A percentile compares a stretch with the other conserved stretches of the same genome.
phyloP scores from a whole-genome alignment of 2,113 vertebrate species.

The human region DNA sequence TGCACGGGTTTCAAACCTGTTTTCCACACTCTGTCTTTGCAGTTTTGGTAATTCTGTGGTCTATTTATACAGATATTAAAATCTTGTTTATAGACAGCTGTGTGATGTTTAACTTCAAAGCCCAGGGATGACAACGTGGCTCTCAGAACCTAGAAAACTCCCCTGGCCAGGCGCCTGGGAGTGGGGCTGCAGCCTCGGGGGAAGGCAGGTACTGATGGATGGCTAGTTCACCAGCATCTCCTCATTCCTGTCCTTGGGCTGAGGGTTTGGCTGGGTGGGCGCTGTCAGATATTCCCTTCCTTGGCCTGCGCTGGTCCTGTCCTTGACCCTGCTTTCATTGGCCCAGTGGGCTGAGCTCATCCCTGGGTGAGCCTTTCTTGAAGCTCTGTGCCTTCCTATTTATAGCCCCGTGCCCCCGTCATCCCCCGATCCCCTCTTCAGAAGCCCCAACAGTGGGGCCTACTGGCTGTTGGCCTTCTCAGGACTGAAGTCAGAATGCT shows the following conservation, averaged over 20 bases:
- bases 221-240: not conserved
- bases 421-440: not conserved
- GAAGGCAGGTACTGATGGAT: fast-evolving
- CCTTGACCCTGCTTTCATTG: fast-evolving
- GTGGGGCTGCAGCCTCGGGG: not conserved
- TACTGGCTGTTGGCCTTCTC: not conserved
- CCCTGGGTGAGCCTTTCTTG: not conserved
- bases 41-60: constrained; percentile 85
- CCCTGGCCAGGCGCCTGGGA: not conserved
- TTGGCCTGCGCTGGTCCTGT: not conserved
- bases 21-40: constrained; percentile 80
- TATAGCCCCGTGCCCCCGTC: not conserved
- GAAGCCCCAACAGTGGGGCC: not conserved
- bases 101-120: not conserved
- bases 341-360: not conserved
- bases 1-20: not conserved
- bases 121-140: not conserved
- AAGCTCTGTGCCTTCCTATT: not conserved
- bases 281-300: not conserved
- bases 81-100: constrained; percentile 82
- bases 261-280: not conserved
- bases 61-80: constrained; percentile 92
- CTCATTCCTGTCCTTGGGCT: fast-evolving
- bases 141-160: fast-evolving
- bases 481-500: not conserved